A percentile compares a stretch with the other conserved stretches of the same genome.
Evolutionary conservation across 1,140 invertebrate genomes (phyloP).

Genomic region (Cardiocondyla obscurior): DNA sequence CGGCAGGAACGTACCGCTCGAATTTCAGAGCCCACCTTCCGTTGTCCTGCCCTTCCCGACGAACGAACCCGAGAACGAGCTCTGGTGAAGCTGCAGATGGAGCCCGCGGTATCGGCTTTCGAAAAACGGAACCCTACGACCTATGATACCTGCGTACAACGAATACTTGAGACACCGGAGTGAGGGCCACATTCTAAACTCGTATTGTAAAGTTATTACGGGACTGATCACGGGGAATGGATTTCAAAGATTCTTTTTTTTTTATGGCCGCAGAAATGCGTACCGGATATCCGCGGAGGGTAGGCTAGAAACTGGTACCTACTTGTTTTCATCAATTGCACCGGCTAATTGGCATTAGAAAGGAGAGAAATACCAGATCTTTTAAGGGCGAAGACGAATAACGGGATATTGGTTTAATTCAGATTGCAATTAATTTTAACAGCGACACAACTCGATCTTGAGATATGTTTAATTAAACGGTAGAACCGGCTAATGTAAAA

Average conservation of each 20-base stretch:
- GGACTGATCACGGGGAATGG: neutral
- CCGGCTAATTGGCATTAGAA: neutral
- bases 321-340: neutral
- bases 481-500: neutral
- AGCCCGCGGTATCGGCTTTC: slow-evolving; percentile 34
- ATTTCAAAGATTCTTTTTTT: neutral
- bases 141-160: neutral
- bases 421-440: neutral
- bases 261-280: neutral
- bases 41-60: slow-evolving; percentile 2
- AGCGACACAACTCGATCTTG: neutral
- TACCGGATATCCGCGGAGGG: neutral
- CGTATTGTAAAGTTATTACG: slow-evolving; percentile 18
- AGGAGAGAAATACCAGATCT: neutral
- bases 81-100: neutral
- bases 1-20: slow-evolving; percentile 68
- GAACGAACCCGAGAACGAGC: slow-evolving; percentile 2
- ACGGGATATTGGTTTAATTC: neutral
- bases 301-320: neutral
- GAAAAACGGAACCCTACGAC: neutral
- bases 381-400: neutral
- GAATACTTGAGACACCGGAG: neutral
- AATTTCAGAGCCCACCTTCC: slow-evolving; percentile 63
- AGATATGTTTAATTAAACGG: neutral
- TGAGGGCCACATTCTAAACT: neutral